Conservation (phyloP, 2,888 invertebrate species). For the Yponomeuta sedellus region DNA sequence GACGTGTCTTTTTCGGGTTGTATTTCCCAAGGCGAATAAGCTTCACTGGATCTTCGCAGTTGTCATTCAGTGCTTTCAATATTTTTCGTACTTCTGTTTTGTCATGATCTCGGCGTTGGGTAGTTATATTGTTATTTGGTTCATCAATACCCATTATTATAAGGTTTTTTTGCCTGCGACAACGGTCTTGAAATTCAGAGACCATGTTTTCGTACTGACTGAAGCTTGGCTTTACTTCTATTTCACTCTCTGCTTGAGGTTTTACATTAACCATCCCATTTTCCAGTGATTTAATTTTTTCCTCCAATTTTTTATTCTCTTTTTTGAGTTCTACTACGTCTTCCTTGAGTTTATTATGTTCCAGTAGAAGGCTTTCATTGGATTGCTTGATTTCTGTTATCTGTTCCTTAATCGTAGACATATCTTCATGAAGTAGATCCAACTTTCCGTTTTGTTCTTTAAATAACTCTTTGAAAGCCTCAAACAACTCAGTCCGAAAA, state of each 20-base stretch:
- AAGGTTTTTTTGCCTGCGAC: not conserved
- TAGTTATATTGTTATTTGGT: not conserved
- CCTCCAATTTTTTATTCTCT: not conserved
- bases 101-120: not conserved
- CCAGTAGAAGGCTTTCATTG: not conserved
- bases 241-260: not conserved
- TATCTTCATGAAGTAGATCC: not conserved
- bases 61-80: not conserved
- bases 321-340: not conserved
- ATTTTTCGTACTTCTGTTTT: not conserved
- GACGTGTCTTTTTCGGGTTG: slow-evolving; percentile 11
- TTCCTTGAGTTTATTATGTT: not conserved
- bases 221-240: not conserved
- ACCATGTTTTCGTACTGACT: too few relatives aligned
- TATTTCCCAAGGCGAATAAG: slow-evolving; percentile 17
- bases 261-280: not conserved
- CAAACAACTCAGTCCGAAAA: not conserved
- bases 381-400: not conserved
- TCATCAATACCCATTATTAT: slow-evolving; percentile 1
- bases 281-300: not conserved
- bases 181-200: slow-evolving; percentile 5
- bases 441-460: not conserved
- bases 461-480: not conserved
- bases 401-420: not conserved
- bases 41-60: slow-evolving; percentile 1